A percentile compares a stretch with the other conserved stretches of the same genome.
Conservation (phyloP, 2,113 vertebrate genomes). For the Aphelocoma coerulescens region DNA sequence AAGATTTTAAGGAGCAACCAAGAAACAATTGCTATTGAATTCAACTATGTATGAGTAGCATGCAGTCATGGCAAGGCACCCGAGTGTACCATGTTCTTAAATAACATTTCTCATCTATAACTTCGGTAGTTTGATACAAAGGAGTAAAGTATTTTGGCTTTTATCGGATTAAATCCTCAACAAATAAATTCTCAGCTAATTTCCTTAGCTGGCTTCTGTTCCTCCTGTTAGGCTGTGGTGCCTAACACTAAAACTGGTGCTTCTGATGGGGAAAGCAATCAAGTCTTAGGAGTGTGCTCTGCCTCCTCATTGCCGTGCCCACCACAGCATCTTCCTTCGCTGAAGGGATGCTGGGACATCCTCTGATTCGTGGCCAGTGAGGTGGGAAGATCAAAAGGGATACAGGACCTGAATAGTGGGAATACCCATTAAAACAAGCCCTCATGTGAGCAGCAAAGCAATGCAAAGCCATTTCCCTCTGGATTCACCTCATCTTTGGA, state of each 20-base stretch:
- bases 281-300: not conserved
- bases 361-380: not conserved
- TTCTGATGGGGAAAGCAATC: not conserved
- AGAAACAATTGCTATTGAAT: not conserved
- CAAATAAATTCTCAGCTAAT: not conserved
- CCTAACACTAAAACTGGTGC: not conserved
- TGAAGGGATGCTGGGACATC: not conserved
- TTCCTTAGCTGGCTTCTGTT: not conserved
- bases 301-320: not conserved
- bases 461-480: not conserved
- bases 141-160: not conserved
- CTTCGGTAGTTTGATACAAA: not conserved
- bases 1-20: not conserved
- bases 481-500: not conserved
- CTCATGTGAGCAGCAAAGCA: not conserved
- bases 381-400: not conserved
- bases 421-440: not conserved
- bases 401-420: not conserved
- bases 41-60: not conserved
- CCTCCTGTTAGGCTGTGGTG: not conserved
- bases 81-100: not conserved
- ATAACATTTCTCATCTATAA: not conserved
- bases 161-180: not conserved
- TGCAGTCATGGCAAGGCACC: too few species aligned
- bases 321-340: not conserved